Base-by-base conservation (phyloP, 2,113 vertebrate species). In the Muscicapa adusta region DNA sequence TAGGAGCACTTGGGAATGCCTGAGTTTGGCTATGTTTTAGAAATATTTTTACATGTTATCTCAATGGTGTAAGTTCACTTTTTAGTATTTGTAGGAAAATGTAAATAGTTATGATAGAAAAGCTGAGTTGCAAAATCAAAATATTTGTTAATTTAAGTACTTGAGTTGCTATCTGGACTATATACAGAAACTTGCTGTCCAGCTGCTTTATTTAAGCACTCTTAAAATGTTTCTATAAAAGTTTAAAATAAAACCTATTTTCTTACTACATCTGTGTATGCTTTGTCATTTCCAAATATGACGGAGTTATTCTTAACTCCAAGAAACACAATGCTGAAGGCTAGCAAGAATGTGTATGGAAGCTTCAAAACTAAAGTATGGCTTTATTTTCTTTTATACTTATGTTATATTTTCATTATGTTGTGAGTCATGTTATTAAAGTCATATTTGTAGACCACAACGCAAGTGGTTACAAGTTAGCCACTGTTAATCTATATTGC, bases 201-300 rank as follows among this genome's bases (percentile, higher is more conserved):
- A 81, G 13, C 28, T 91, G 36, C 19, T 93, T 82, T 72, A 61
- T 92, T 38, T 42, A 60, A 38, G 7, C 10, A 19, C 43, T 89
- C 45, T 76, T 81, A 63, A 67, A 33, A 48, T 53, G 68, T 71
- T 78, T 71, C 66, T 63, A 28, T 36, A 48, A 82, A 50, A 75
- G 24, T 57, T 78, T 62, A 79, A 79, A 93, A 85, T 89, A 83
- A 93, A 93, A 43, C 18, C 22, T 86, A 29, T 89, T 92, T 96
- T 93, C 58, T 47, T 94, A 53, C 8, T 38, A 9, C 4, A 34
- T 88, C n/a, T 81, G 7, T 40, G 19, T 84, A 16, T 62, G 38
- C 3, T 22, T 3, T 70, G 33, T 91, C 8, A 62, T 56, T 95
- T 92, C 8, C 25, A 71, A 56, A 23, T 86, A 9, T 80, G 10